These are phyloP conservation scores for Protomyctophum bolini DNA, from an alignment of 2,113 vertebrate species.

Conservation along the genomic window DNA sequence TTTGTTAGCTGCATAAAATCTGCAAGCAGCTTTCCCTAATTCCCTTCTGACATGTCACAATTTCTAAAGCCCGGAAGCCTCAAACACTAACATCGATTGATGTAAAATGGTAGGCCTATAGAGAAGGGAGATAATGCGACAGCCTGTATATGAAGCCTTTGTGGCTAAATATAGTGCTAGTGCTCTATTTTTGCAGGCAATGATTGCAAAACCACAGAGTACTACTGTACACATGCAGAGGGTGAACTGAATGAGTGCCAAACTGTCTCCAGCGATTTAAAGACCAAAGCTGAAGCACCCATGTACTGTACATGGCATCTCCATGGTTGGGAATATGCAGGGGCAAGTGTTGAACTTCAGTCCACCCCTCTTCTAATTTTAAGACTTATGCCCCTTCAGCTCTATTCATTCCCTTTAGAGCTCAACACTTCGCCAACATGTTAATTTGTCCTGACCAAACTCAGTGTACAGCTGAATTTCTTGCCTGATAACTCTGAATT, in stretches of 20 bases:
- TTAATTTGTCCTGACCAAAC: no score
- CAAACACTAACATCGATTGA: background rate
- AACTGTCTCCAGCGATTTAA: constrained; percentile 2
- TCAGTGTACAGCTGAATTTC: no score
- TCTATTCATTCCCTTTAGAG: background rate
- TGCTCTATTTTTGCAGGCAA: constrained; percentile 60
- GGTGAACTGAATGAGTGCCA: constrained; percentile 13
- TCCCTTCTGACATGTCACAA: constrained; percentile 6
- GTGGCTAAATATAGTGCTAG: constrained; percentile 58
- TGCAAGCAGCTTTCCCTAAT: background rate
- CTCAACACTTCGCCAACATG: background rate
- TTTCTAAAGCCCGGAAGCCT: background rate
- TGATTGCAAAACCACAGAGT: constrained; percentile 26
- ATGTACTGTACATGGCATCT: background rate
- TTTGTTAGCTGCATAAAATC: constrained; percentile 11
- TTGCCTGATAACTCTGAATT: no score
- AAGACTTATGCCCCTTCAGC: background rate
- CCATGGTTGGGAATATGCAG: background rate
- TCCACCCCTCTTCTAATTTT: background rate
- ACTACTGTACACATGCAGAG: constrained; percentile 13
- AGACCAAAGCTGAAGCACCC: background rate
- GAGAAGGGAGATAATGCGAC: constrained; percentile 7
- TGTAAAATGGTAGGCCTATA: constrained; percentile 10
- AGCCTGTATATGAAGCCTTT: constrained; percentile 35
- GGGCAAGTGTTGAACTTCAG: background rate